A percentile compares a stretch with the other conserved stretches of the same genome.
Conservation (phyloP, 2,797 vertebrate species). For the Scyliorhinus canicula region DNA sequence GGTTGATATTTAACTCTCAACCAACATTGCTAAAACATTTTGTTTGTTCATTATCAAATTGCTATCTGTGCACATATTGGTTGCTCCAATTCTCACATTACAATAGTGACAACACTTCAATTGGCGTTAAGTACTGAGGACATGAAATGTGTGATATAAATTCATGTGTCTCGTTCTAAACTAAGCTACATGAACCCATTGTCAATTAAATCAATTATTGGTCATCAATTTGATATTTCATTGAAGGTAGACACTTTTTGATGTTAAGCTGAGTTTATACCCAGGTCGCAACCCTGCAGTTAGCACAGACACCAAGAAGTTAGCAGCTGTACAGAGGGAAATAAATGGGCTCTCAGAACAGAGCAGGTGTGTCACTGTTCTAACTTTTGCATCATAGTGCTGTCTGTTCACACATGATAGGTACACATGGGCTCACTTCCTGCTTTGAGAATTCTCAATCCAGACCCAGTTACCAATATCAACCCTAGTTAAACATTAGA, state of each 20-base stretch:
- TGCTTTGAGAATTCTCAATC: background rate
- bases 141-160: background rate
- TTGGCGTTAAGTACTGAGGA: background rate
- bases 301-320: background rate
- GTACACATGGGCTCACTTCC: background rate
- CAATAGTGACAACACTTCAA: background rate
- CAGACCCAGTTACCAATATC: background rate
- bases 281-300: background rate
- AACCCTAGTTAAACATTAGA: background rate
- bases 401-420: background rate
- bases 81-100: background rate
- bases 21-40: background rate
- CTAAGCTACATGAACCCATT: background rate
- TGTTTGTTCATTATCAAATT: background rate
- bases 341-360: background rate
- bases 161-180: background rate
- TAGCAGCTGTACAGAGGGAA: background rate
- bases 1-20: background rate
- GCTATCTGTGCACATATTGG: background rate
- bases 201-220: background rate
- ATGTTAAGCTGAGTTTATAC: background rate
- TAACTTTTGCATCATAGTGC: background rate
- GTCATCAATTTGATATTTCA: background rate
- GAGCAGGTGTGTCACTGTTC: background rate
- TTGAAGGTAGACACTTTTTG: background rate